Percentiles rank a stretch among this genome's conserved stretches.
Evolutionary conservation across 2,113 vertebrate species (phyloP).

Genomic region (Trichomycterus rosablanca): DNA sequence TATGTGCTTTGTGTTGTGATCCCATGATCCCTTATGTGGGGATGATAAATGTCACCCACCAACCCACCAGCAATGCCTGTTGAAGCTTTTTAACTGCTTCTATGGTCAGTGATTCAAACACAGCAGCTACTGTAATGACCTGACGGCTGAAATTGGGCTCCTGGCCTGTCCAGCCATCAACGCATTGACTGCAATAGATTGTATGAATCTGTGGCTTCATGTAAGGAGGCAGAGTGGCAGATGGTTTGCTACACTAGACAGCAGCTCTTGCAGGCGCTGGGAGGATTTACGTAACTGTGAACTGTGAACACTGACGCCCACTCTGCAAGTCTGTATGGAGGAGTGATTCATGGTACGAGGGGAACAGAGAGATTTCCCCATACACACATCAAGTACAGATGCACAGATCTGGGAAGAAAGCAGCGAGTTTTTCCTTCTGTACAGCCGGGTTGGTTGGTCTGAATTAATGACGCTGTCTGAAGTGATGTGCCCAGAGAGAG

Average conservation of each 20-base stretch:
- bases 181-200: background rate
- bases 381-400: background rate
- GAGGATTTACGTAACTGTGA: slow-evolving; percentile 58
- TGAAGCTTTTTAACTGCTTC: no score
- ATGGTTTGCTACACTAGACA: slow-evolving; percentile 66
- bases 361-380: slow-evolving; percentile 22
- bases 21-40: no score
- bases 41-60: no score
- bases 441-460: slow-evolving; percentile 8
- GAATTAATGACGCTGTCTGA: background rate
- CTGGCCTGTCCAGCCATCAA: background rate
- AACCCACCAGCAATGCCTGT: no score
- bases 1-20: no score
- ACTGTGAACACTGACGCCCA: slow-evolving; percentile 58
- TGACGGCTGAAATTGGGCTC: background rate
- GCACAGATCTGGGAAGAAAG: no score
- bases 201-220: slow-evolving; percentile 31
- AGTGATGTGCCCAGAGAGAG: background rate
- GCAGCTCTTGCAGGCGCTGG: slow-evolving; percentile 57
- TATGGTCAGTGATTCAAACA: no score
- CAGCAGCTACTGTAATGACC: no score
- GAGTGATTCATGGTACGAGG: slow-evolving; percentile 59
- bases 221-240: slow-evolving; percentile 54
- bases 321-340: slow-evolving; percentile 51
- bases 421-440: slow-evolving; percentile 10